Evolutionary conservation across 1,140 invertebrate genomes (phyloP), one percentile per base, ranked within the genome.

Genomic region (Euwallacea similis): DNA sequence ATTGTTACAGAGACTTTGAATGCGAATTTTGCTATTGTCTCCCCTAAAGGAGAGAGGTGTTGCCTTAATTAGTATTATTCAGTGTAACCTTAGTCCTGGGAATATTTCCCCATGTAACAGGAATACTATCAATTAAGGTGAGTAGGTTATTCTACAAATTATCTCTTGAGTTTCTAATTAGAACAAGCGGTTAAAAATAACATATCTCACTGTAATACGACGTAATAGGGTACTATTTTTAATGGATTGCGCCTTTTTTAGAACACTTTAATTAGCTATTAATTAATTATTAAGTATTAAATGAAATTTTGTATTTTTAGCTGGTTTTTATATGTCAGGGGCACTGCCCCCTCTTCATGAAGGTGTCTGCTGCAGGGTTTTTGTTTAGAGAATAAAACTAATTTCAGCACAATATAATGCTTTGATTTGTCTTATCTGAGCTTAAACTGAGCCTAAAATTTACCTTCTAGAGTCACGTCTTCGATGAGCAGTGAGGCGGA

Each of bases 401-500:
- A 33, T 33, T 33, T 33, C 21, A 33, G 21, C 21, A 33, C 21
- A 33, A 33, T 4, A 33, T 33, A 33, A 4, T 33, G 21, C 21
- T 33, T 33, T 33, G 21, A 33, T 33, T 4, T 33, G 21, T 4
- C 21, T 33, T 33, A 33, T 33, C 4, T 33, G 1, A 33, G 21
- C 21, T 33, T 33, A 33, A 33, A 33, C 21, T 50, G 9, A 2
- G 6, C 21, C 9, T 56, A 0, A 42, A 41, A 66, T 13, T 66
- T 59, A 66, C 65, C 65, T 66, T 56, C 65, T 15, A 7, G 50
- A 66, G 42, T 66, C 65, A 21, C 33, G 50, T 8, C 54, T 13
- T 15, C 50, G 50, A 66, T 66, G 65, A 9, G 53, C 55, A 13
- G 65, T 66, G 6, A 66, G 54, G 8, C 50, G 65, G 11, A 66